Percentiles rank a stretch among this genome's conserved stretches.
Conservation (phyloP, 2,888 invertebrate genomes). For the Dasysyrphus albostriatus region DNA sequence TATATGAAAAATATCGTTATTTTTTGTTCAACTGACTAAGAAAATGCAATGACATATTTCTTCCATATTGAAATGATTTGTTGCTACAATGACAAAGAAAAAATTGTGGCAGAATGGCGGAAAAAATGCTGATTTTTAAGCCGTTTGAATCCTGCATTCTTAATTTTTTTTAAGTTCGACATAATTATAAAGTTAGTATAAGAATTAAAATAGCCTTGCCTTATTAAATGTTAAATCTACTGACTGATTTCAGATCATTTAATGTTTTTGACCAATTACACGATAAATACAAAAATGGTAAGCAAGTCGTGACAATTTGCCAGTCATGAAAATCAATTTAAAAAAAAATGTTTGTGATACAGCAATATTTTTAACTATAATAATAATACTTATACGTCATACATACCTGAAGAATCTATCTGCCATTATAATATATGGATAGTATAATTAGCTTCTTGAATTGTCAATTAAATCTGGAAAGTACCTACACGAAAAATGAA, state of each 20-base stretch:
- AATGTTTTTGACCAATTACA: not conserved
- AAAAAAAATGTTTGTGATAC: too few relatives aligned
- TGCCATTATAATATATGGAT: constrained; percentile 55
- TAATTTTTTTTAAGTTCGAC: not conserved
- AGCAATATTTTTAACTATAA: not conserved
- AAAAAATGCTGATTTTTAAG: too few relatives aligned
- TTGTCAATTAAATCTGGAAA: constrained; percentile 65
- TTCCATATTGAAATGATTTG: too few relatives aligned
- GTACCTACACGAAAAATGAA: constrained; percentile 3
- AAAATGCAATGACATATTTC: too few relatives aligned
- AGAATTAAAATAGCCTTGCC: not conserved
- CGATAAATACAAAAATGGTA: not conserved
- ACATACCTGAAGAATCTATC: constrained; percentile 67
- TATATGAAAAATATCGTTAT: too few relatives aligned
- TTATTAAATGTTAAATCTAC: not conserved
- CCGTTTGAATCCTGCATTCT: too few relatives aligned
- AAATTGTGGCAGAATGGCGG: too few relatives aligned
- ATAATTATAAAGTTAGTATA: not conserved
- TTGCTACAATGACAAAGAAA: too few relatives aligned
- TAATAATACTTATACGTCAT: constrained; percentile 4
- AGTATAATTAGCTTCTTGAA: constrained; percentile 46
- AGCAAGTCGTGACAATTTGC: not conserved
- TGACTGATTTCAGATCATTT: not conserved
- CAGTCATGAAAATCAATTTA: not conserved
- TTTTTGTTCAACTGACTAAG: too few relatives aligned